Percentiles rank a stretch among this genome's conserved stretches.
These are phyloP conservation scores for Synodontis membranacea DNA, from an alignment of 2,113 vertebrate genomes.

Conservation along the genomic window DNA sequence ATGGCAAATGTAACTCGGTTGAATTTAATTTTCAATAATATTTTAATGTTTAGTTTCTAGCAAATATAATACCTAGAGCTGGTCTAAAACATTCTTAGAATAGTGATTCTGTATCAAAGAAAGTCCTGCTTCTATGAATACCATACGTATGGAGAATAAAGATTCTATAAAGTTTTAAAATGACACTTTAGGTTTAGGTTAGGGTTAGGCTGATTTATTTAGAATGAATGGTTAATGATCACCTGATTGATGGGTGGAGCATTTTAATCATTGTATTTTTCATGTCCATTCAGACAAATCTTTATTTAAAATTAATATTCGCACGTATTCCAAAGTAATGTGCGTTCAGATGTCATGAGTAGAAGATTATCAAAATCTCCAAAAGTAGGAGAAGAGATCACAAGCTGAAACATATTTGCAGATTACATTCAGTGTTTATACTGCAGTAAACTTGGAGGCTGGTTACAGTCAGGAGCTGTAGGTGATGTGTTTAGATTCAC, in stretches of 20 bases:
- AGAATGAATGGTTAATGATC: neutral
- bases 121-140: neutral
- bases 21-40: neutral
- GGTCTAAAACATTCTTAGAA: neutral
- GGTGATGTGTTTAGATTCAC: neutral
- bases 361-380: neutral
- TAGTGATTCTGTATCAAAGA: neutral
- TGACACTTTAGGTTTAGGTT: neutral
- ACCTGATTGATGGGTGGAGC: neutral
- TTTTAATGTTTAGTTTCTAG: neutral
- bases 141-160: neutral
- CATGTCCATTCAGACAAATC: neutral
- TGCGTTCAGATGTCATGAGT: neutral
- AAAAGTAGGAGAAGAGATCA: neutral
- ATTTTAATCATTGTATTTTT: neutral
- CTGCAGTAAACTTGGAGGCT: neutral
- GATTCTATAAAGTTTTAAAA: neutral
- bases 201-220: neutral
- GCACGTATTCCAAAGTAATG: neutral
- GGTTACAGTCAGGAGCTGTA: neutral
- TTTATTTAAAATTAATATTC: neutral
- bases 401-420: conserved; percentile 1
- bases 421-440: neutral
- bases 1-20: neutral
- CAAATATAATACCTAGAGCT: neutral